Base-by-base conservation (phyloP, 2,797 vertebrate genomes). In the Periparus ater region DNA sequence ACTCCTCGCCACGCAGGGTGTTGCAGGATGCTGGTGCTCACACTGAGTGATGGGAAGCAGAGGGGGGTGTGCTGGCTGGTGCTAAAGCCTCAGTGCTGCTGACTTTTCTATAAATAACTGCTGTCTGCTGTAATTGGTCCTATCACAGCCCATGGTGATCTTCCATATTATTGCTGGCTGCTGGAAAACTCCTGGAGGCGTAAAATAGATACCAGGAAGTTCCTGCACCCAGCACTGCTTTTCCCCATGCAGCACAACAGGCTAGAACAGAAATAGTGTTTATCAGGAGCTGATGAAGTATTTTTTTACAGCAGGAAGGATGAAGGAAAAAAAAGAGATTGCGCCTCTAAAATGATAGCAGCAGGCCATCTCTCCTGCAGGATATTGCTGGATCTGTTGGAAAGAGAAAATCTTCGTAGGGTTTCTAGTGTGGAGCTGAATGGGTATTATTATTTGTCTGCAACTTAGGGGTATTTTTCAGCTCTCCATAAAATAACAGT, bases 91-190 rank as follows among this genome's bases (percentile, higher is more conserved):
- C 75, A 62, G 68, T 48, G 75, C 85, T 76, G 79, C 91, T 85
- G 93, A 77, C 89, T 96, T 94, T 58, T 72, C 94, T 94, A 89
- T 96, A 95, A 96, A 95, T 96, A 97, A 90, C 94, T 91, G 61
- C 93, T 91, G 89, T 93, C 96, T 96, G 94, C 85, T 95, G 89
- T 95, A 94, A 94, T 94, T 96, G 94, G 91, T 91, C 95, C 76
- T 91, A 94, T 91, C 95, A 83, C 88, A 91, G 96, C 57, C 94
- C 80, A 0, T 55, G 88, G 83, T 91, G 88, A 95, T 94, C 80
- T 95, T 91, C 89, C 74, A 23, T 89, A 55, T 95, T 95, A 90
- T 95, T 96, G 54, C 85, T 93, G 89, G 88, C 94, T 94, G 91
- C 94, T 95, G 80, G 94, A 96, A 95, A 94, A 94, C 91, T 94